A percentile compares a stretch with the other conserved stretches of the same genome.
Conservation (phyloP, 1,140 invertebrate genomes). For the Pseudomyrmex sp. region DNA sequence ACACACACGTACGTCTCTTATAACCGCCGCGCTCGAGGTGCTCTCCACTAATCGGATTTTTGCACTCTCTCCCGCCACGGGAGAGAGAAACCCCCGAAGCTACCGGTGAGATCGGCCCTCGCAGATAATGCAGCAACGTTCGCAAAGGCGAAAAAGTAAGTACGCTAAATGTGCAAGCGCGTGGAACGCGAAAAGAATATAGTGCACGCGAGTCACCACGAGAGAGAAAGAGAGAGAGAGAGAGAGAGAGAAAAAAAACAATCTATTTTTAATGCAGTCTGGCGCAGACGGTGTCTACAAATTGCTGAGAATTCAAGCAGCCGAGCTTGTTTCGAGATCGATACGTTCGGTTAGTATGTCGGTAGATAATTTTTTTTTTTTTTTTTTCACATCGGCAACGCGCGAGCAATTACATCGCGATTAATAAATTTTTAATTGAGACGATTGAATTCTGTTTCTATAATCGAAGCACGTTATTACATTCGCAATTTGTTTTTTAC, state of each 20-base stretch:
- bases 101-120: conserved; percentile 65
- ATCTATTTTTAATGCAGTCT: conserved; percentile 39
- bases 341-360: too few relatives aligned
- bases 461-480: too few relatives aligned
- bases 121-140: conserved; percentile 60
- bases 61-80: conserved; percentile 20
- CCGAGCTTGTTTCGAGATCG: background rate
- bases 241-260: conserved; percentile 3
- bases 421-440: too few relatives aligned
- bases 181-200: conserved; percentile 20
- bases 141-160: conserved; percentile 29
- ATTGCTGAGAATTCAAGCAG: background rate
- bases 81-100: conserved; percentile 37
- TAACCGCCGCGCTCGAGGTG: conserved; percentile 38
- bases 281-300: background rate
- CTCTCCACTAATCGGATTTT: conserved; percentile 75
- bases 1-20: conserved; percentile 26
- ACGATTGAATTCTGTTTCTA: too few relatives aligned
- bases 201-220: conserved; percentile 11
- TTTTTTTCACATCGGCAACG: too few relatives aligned
- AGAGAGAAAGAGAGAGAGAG: background rate
- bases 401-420: too few relatives aligned
- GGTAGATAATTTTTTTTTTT: too few relatives aligned
- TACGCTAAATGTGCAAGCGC: conserved; percentile 15
- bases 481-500: too few relatives aligned